Evolutionary conservation across 1,140 invertebrate species (phyloP), one percentile per base, ranked within the genome.

Genomic region (Pseudomyrmex flavicornis): DNA sequence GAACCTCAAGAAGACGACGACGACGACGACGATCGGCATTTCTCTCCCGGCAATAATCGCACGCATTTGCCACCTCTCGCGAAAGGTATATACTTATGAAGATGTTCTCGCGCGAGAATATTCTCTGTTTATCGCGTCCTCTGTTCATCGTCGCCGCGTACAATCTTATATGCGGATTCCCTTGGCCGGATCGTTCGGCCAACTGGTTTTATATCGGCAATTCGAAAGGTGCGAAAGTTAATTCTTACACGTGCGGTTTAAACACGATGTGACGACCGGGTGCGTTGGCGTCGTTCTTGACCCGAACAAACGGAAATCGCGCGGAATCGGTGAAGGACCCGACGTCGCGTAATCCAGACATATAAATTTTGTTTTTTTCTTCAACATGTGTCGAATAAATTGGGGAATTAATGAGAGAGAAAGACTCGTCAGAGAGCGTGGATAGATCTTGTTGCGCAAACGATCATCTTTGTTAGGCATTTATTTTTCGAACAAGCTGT

Each of bases 171-270:
- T 17, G 63, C n/a, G 35, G 35, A 15, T 10, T 44, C n/a, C 22
- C 61, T 69, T 10, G 56, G 12, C 12, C n/a, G 17, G 1, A 73
- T 82, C 22, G 56, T n/a, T 75, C 56, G 62, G 9, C 58, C 85
- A 87, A 91, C 88, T 88, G 86, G 88, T 90, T 91, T 88, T 90
- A 35, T 35, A 89, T 90, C 63, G 77, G 83, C 80, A 54, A 17
- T 84, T 90, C 87, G 87, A 87, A 80, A 88, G 82, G 85, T 44
- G 86, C 82, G 46, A 88, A 84, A 72, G 84, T 83, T 59, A 70
- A 79, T 88, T 35, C 70, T 62, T 83, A 74, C 22, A 15, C 58
- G 35, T 84, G 63, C 75, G 52, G 35, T 70, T 83, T 48, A 5
- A 56, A 76, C 62, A 17, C 17, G 48, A 58, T 20, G 35, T 20